Evolutionary conservation across 1,140 invertebrate species (phyloP), one percentile per base, ranked within the genome.

Genomic region (Acromyrmex charruanus): DNA sequence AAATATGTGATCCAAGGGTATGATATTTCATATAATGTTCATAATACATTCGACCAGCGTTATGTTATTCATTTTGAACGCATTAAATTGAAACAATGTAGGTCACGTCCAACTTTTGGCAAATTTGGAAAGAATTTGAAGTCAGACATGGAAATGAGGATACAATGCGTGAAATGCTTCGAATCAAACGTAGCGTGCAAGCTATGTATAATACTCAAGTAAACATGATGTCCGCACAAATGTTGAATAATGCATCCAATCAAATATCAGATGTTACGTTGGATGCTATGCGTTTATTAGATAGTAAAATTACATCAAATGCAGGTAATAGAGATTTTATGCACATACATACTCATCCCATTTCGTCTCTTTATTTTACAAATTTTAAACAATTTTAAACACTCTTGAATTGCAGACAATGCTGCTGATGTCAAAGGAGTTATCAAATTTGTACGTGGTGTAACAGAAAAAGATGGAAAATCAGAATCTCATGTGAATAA

Each of bases 51-150:
- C 21, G 14, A n/a, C 58, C 39, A 59, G 4, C 18, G 9, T 39
- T 63, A 53, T 72, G 31, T 21, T 44, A 21, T 16, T 21, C 7
- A 61, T 44, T 68, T 66, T 65, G 6, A 0, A 71, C 58, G 0
- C 28, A 16, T 55, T 69, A 53, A 55, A 79, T 77, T 66, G 7
- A 21, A 87, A 51, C 87, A 12, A 39, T 79, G 25, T 82, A 97
- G 97, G 98, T 99, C 2, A 98, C 99, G 10, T 96, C 97, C 6
- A 97, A 98, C 53, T 99, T 99, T 94, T 99, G 99, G 99, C 97
- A 99, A 94, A 98, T 98, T 9, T 99, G 99, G 99, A 99, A 99
- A 95, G 99, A 99, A 91, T 99, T 99, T 96, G 99, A 99, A 96
- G 98, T 99, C 55, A 97, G 98, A 68, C 99, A 99, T 96, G 99